A percentile compares a stretch with the other conserved stretches of the same genome.
Conservation (phyloP, 2,113 vertebrate species). For the Siphamia tubifer region DNA sequence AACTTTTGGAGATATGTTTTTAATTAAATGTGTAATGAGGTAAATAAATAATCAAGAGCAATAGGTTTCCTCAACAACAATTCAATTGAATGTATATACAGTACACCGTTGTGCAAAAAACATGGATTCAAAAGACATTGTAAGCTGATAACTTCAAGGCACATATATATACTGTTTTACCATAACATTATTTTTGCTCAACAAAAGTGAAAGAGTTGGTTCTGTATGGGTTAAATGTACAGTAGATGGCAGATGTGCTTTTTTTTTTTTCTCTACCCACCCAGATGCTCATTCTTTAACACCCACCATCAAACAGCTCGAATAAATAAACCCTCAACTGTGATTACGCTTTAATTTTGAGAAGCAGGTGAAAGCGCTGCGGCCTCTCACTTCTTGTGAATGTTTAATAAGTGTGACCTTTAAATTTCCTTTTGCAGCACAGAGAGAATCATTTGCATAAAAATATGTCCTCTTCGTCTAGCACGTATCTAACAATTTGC, state of each 20-base stretch:
- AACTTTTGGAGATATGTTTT: conserved; percentile 33
- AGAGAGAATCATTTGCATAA: conserved; percentile 26
- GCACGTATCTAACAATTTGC: neutral
- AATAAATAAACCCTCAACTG: conserved; percentile 13
- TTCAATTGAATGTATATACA: conserved; percentile 62
- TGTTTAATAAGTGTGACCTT: conserved; percentile 47
- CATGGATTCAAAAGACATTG: conserved; percentile 49
- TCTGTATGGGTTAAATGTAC: conserved; percentile 28
- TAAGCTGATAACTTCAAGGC: conserved; percentile 66
- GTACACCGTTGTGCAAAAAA: conserved; percentile 60
- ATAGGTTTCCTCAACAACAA: conserved; percentile 47
- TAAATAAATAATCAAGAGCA: conserved; percentile 60
- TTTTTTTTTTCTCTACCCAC: too few species aligned
- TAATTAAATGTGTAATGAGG: conserved; percentile 47
- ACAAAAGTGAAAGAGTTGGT: conserved; percentile 37
- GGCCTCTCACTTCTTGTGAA: conserved; percentile 3
- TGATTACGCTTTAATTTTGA: conserved; percentile 24
- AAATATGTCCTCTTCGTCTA: neutral
- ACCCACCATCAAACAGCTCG: conserved; percentile 14
- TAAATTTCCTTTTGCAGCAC: conserved; percentile 21
- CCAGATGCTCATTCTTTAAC: conserved; percentile 24
- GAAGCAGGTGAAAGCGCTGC: conserved; percentile 12
- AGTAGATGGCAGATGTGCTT: conserved; percentile 47
- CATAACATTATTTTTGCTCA: conserved; percentile 49
- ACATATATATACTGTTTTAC: conserved; percentile 50